Conservation (phyloP, 2,113 vertebrate genomes). For the Megalops atlanticus region DNA sequence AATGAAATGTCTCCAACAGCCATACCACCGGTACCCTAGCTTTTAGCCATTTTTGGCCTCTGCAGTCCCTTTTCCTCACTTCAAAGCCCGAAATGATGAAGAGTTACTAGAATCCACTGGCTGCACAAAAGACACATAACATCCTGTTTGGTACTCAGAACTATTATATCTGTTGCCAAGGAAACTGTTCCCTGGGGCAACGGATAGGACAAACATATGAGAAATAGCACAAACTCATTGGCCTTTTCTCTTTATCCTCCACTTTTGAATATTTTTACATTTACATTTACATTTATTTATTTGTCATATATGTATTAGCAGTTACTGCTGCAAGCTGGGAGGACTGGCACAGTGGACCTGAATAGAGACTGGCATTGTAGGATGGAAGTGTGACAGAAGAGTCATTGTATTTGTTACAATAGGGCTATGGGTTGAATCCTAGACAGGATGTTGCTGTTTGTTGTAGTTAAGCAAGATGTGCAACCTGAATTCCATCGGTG, state of each 20-base stretch:
- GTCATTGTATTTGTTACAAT: no score
- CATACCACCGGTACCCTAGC: neutral
- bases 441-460: no score
- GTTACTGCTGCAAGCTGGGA: neutral
- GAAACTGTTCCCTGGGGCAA: constrained; percentile 15
- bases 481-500: no score
- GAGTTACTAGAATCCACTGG: constrained; percentile 22
- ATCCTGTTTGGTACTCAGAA: constrained; percentile 26
- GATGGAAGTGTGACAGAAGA: no score
- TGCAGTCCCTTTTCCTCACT: constrained; percentile 15
- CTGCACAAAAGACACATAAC: constrained; percentile 17
- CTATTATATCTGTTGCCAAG: constrained; percentile 29
- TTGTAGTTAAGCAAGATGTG: no score
- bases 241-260: constrained; percentile 7
- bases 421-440: no score
- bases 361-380: neutral
- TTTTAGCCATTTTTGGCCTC: constrained; percentile 20
- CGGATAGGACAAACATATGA: constrained; percentile 25
- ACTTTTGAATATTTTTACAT: constrained; percentile 12
- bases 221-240: constrained; percentile 8
- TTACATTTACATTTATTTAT: no score
- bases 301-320: constrained; percentile 1
- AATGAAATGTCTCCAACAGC: no score
- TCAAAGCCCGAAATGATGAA: constrained; percentile 16
- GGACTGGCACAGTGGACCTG: neutral